Evolutionary conservation across 2,888 invertebrate genomes (phyloP).

Genomic region (Trichogramma dendrolimi): DNA sequence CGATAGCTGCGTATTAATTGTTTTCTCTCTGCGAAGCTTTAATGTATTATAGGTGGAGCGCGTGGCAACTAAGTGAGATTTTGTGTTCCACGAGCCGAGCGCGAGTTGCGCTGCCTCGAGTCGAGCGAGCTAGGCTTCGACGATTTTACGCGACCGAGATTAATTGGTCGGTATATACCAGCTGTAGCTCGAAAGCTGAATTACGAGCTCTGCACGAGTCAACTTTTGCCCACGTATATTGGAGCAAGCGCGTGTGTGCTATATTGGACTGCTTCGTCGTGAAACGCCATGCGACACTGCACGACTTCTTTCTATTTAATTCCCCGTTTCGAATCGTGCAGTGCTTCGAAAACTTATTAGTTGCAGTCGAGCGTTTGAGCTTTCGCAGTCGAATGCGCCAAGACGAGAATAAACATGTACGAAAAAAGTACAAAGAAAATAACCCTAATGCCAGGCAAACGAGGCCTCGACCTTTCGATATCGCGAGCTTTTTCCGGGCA

Average conservation of each 20-base stretch:
- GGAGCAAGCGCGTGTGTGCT: too few relatives aligned
- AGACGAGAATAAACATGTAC: too few relatives aligned
- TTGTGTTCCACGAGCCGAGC: slow-evolving; percentile 42
- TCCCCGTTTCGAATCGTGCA: slow-evolving; percentile 1
- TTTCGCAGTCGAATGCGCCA: too few relatives aligned
- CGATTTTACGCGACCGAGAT: slow-evolving; percentile 13
- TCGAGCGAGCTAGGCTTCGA: too few relatives aligned
- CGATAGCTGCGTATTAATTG: slow-evolving; percentile 47
- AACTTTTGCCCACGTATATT: too few relatives aligned
- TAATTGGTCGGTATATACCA: slow-evolving; percentile 18
- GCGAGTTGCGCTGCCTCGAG: slow-evolving; percentile 7
- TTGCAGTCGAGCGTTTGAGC: too few relatives aligned
- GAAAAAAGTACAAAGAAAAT: too few relatives aligned
- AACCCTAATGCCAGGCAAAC: too few relatives aligned
- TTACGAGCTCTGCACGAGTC: slow-evolving; percentile 3
- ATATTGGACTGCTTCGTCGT: too few relatives aligned
- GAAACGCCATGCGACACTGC: neutral
- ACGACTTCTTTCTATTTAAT: neutral
- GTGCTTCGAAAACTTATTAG: too few relatives aligned
- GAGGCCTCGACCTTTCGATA: too few relatives aligned
- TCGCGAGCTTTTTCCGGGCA: too few relatives aligned
- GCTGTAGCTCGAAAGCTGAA: slow-evolving; percentile 3
- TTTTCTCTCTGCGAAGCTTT: slow-evolving; percentile 34
- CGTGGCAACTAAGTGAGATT: slow-evolving; percentile 47
- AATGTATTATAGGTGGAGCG: slow-evolving; percentile 14